Conservation (phyloP, 2,797 vertebrate genomes). For the Threskiornis aethiopicus region DNA sequence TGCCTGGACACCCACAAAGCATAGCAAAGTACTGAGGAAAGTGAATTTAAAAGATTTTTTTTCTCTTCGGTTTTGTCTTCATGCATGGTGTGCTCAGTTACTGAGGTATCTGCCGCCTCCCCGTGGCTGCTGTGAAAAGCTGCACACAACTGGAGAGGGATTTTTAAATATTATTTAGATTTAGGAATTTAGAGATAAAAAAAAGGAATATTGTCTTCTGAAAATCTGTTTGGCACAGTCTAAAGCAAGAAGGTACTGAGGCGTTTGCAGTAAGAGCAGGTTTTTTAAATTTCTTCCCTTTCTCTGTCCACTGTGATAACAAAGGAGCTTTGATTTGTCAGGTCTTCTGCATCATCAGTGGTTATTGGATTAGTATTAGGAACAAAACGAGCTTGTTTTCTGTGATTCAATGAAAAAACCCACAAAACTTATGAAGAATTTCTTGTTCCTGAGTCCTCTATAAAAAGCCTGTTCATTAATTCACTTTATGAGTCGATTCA, state of each 20-base stretch:
- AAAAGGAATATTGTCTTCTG: fast-evolving
- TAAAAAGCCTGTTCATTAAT: background rate
- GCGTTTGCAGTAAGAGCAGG: background rate
- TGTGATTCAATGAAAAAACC: background rate
- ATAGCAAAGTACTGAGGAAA: background rate
- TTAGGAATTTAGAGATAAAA: background rate
- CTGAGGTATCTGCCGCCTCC: constrained; percentile 12
- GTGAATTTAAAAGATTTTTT: background rate
- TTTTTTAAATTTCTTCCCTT: background rate
- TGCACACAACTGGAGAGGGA: fast-evolving
- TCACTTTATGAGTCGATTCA: background rate
- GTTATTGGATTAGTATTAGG: background rate
- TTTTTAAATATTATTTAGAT: fast-evolving
- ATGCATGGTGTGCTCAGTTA: fast-evolving
- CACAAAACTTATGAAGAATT: background rate
- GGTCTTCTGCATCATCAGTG: background rate
- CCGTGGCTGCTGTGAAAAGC: background rate
- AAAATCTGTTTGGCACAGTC: background rate
- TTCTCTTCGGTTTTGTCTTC: background rate
- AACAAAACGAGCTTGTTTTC: background rate
- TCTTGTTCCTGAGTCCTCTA: background rate
- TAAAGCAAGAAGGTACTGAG: background rate
- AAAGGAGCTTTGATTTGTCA: background rate
- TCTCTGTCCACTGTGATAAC: background rate
- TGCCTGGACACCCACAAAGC: background rate